Percentiles rank a stretch among this genome's conserved stretches.
Conservation (phyloP, 2,113 vertebrate genomes). For the Polypterus bichir region DNA sequence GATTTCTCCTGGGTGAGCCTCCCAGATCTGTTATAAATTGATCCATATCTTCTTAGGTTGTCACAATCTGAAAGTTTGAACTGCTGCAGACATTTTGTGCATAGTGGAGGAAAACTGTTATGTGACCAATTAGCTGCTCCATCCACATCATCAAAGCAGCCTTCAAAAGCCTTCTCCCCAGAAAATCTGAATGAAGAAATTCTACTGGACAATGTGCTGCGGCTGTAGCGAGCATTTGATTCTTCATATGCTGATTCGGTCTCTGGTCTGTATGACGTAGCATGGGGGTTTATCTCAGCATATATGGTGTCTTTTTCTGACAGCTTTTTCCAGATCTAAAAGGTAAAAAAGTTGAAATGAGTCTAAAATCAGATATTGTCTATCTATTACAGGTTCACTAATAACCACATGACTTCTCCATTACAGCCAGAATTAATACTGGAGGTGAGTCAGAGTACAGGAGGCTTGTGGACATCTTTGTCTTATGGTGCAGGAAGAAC, state of each 20-base stretch:
- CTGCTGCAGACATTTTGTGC: background rate
- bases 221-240: background rate
- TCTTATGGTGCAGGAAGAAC: too few species aligned
- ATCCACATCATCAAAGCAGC: background rate
- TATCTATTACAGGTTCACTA: too few species aligned
- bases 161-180: background rate
- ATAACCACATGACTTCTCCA: too few species aligned
- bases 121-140: background rate
- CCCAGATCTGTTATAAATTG: background rate
- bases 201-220: background rate
- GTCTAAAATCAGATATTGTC: too few species aligned
- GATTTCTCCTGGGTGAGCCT: background rate
- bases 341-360: background rate
- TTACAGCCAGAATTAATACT: too few species aligned
- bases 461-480: too few species aligned
- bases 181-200: background rate
- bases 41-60: background rate
- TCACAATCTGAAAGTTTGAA: background rate
- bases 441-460: too few species aligned
- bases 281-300: background rate
- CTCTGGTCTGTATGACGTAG: background rate
- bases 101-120: background rate
- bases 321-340: conserved; percentile 5
- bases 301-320: background rate
- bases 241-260: background rate